Evolutionary conservation across 2,888 invertebrate genomes (phyloP), one percentile per base, ranked within the genome.

Genomic region (Pristionchus arcanus): DNA sequence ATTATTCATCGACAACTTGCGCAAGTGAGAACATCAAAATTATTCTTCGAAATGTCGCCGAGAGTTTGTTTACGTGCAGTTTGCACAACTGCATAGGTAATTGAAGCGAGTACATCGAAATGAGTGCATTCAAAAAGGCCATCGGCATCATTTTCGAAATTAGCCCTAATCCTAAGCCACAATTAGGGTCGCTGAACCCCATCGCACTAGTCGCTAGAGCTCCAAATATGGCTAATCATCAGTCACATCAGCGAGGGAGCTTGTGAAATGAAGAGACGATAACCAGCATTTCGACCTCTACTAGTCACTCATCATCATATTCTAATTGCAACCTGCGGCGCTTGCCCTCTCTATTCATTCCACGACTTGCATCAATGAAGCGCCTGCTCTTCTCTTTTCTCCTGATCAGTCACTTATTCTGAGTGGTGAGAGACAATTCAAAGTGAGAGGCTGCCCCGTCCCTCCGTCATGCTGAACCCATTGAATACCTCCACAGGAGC

Each of bases 31-130:
- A 68, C 31, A 31, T 31, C 68, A 16, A 68, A 68, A 68, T 68
- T 68, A 68, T 68, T 31, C 28, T 31, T 16, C 31, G 68, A 34
- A 68, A 68, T 28, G 68, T 68, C 31, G 31, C 31, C 15, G 2
- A 63, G n/a, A 25, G 42, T 49, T 49, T 63, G 63, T 25, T 63
- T 63, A 68, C 68, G 68, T 68, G 68, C 31, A 31, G 68, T 31
- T 66, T 68, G 68, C 68, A 68, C 31, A 68, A 13, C 31, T 68
- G 68, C 63, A 63, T 63, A 63, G 63, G n/a, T n/a, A 63, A 63
- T 63, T 63, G 59, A 15, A 59, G 21, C 25, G 59, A 59, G 13
- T 59, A 2, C 59, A 59, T 21, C 4, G 19, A 59, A 59, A 21
- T 21, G 16, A 13, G 59, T 19, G 19, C 59, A 13, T 21, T 4